phyloP scores from a whole-genome alignment of 2,888 invertebrate genomes.

The Thereva nobilitata region DNA sequence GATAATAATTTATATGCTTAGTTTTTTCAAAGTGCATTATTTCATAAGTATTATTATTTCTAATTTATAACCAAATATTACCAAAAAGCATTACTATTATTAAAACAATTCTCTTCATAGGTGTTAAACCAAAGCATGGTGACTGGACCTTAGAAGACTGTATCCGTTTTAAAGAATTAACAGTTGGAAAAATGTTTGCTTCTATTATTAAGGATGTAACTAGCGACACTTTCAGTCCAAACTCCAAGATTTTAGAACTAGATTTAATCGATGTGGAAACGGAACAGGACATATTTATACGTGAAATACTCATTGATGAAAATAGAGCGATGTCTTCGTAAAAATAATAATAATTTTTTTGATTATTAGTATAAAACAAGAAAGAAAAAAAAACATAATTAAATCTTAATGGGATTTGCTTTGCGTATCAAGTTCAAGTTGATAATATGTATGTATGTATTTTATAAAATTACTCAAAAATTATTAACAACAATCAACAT shows the following conservation, averaged over 20 bases:
- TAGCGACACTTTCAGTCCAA: slow-evolving; percentile 65
- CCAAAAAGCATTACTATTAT: too few relatives aligned
- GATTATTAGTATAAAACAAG: too few relatives aligned
- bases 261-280: slow-evolving; percentile 73
- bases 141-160: slow-evolving; percentile 67
- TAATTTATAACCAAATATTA: too few relatives aligned
- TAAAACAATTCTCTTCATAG: slow-evolving; percentile 50
- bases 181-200: slow-evolving; percentile 71
- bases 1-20: too few relatives aligned
- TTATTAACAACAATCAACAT: too few relatives aligned
- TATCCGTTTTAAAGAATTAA: slow-evolving; percentile 71
- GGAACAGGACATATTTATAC: slow-evolving; percentile 69
- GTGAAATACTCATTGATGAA: slow-evolving; percentile 67
- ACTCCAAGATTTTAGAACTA: slow-evolving; percentile 67
- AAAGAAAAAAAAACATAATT: too few relatives aligned
- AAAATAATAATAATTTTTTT: not conserved
- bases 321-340: slow-evolving; percentile 59
- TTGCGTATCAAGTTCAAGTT: too few relatives aligned
- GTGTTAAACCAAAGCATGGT: slow-evolving; percentile 60
- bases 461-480: too few relatives aligned
- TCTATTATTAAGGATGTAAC: slow-evolving; percentile 68
- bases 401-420: too few relatives aligned
- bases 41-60: slow-evolving; percentile 7
- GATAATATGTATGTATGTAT: too few relatives aligned
- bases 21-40: slow-evolving; percentile 3